A percentile compares a stretch with the other conserved stretches of the same genome.
Conservation (phyloP, 1,140 invertebrate species). For the Nilaparvata lugens region DNA sequence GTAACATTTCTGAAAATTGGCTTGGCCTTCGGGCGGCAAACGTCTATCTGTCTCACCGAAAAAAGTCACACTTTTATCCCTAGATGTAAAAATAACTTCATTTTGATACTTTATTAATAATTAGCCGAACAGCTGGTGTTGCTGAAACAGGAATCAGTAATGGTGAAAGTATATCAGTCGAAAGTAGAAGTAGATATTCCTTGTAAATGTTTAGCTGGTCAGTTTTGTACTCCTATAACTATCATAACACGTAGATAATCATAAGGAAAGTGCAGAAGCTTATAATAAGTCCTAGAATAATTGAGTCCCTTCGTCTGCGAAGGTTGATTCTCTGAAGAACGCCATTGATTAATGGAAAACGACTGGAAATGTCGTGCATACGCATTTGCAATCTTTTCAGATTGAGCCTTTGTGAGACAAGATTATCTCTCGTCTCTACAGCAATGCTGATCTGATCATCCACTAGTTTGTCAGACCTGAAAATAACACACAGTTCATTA, state of each 20-base stretch:
- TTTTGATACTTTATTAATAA: too few relatives aligned
- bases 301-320: constrained; percentile 81
- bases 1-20: too few relatives aligned
- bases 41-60: too few relatives aligned
- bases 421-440: constrained; percentile 87
- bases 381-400: constrained; percentile 86
- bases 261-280: constrained; percentile 80
- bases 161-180: too few relatives aligned
- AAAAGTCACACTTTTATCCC: too few relatives aligned
- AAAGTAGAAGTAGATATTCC: too few relatives aligned
- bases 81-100: too few relatives aligned
- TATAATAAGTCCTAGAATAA: constrained; percentile 78
- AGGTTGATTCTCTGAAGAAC: constrained; percentile 88
- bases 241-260: constrained; percentile 66
- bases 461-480: constrained; percentile 81
- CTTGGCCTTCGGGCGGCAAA: too few relatives aligned
- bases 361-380: constrained; percentile 86
- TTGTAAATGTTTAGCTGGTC: too few relatives aligned
- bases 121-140: too few relatives aligned
- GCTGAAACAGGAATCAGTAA: too few relatives aligned
- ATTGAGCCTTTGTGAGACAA: constrained; percentile 74
- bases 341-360: constrained; percentile 81
- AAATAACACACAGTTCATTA: constrained; percentile 38
- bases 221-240: background rate
- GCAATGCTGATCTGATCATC: constrained; percentile 97